Conservation (phyloP, 2,113 vertebrate genomes). For the Stomatorhinus ivindoensis region DNA sequence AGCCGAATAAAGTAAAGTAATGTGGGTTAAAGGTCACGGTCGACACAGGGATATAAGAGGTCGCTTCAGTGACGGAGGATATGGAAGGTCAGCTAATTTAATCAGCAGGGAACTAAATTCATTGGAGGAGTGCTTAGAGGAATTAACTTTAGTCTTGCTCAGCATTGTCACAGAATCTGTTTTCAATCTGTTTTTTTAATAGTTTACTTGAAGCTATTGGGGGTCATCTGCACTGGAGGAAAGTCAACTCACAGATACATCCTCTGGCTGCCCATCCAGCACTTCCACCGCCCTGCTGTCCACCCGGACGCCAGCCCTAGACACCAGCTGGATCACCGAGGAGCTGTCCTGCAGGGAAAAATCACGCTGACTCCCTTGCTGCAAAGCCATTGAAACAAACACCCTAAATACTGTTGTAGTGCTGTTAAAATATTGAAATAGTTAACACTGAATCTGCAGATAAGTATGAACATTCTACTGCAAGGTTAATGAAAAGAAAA, state of each 20-base stretch:
- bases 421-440: background rate
- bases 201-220: background rate
- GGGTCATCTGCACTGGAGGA: background rate
- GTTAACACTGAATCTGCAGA: background rate
- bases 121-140: background rate
- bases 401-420: background rate
- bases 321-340: conserved; percentile 92
- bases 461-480: background rate
- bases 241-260: conserved; percentile 73
- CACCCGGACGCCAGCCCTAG: conserved; percentile 68
- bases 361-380: background rate
- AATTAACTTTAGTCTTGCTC: background rate
- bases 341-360: conserved; percentile 76
- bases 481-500: background rate
- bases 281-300: conserved; percentile 74
- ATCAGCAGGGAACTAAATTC: background rate
- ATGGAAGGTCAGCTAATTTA: background rate
- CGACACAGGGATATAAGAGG: background rate
- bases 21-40: background rate
- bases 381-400: background rate
- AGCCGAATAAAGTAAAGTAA: background rate
- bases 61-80: background rate
- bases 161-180: background rate
- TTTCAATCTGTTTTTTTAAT: background rate
- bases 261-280: conserved; percentile 70